Base-by-base conservation (phyloP, 2,888 invertebrate genomes). In the Dinocampus coccinellae region DNA sequence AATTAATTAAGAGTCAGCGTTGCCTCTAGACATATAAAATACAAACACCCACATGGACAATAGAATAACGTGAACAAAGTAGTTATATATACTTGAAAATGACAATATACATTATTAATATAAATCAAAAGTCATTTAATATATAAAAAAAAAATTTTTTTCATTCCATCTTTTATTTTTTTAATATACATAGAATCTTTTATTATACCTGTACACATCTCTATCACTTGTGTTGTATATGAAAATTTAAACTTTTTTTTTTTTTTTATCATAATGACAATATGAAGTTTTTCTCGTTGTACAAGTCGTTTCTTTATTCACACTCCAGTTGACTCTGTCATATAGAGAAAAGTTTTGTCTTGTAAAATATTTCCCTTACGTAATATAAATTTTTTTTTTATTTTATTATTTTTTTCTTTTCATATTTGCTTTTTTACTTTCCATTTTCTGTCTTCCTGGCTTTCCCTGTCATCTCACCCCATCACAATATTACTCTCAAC, bases 101-200 rank as follows among this genome's bases (percentile, higher is more conserved):
- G 77, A 73, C 73, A 74, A 69, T 69, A 62, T 76, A 70, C 65
- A 77, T 78, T 77, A 77, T 78, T 77, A 78, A 78, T 78, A 73
- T 70, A 75, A 78, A 77, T 76, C 76, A 76, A 78, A 74, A 73
- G 75, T 76, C 70, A 70, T 62, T 13, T n/a, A 61, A 24, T 24
- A 52, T 36, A 55, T 26, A 42, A n/a, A n/a, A n/a, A n/a, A n/a
- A n/a, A n/a, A n/a, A n/a, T n/a, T n/a, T n/a, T n/a, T n/a, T n/a
- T n/a, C n/a, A n/a, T n/a, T n/a, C n/a, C n/a, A n/a, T n/a, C n/a
- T n/a, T n/a, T n/a, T n/a, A n/a, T n/a, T n/a, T n/a, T n/a, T n/a
- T n/a, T n/a, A n/a, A n/a, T n/a, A n/a, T n/a, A n/a, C n/a, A n/a
- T n/a, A n/a, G n/a, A n/a, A n/a, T n/a, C n/a, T n/a, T n/a, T n/a